Evolutionary conservation across 2,797 vertebrate species (phyloP), one percentile per base, ranked within the genome.

Genomic region (Silurus aristotelis): DNA sequence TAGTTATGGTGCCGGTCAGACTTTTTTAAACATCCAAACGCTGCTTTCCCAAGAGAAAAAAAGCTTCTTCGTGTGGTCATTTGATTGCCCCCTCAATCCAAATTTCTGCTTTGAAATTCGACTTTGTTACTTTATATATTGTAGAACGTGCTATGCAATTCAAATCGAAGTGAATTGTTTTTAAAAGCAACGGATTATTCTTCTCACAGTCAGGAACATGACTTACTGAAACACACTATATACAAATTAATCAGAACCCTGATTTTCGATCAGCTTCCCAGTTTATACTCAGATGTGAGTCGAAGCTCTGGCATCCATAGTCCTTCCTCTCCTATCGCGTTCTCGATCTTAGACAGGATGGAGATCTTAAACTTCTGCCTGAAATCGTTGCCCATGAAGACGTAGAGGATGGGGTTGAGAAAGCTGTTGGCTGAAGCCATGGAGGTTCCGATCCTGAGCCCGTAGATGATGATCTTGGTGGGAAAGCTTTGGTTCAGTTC

Each of bases 331-430:
- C 92, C 97, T 90, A 99, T 94, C 0, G 97, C 98, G 0, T 97
- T 98, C 89, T 95, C 96, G 90, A 99, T 94, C 86, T 97, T 96
- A 63, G 96, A 97, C 3, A 98, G 89, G 78, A 99, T 38, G 10
- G 96, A 94, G 83, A 92, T 94, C 93, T 92, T 96, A 80, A 99
- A 96, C 87, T 95, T 98, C 89, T 87, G 91, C 86, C 94, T 97
- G 87, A 99, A 98, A 92, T 99, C 97, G 0, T 93, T 95, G 55
- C 94, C 96, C 97, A 93, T 99, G 95, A 99, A 99, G 60, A 98
- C 97, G 0, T 99, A 99, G 52, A 99, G 90, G 43, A 99, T 91
- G 0, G 98, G 98, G 90, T 99, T 99, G 90, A 99, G 94, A 90
- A 97, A 98, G 91, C 98, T 99, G 93, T 98, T 99, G 52, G 96